Base-by-base conservation (phyloP, 2,113 vertebrate species). In the Urocolius indicus region DNA sequence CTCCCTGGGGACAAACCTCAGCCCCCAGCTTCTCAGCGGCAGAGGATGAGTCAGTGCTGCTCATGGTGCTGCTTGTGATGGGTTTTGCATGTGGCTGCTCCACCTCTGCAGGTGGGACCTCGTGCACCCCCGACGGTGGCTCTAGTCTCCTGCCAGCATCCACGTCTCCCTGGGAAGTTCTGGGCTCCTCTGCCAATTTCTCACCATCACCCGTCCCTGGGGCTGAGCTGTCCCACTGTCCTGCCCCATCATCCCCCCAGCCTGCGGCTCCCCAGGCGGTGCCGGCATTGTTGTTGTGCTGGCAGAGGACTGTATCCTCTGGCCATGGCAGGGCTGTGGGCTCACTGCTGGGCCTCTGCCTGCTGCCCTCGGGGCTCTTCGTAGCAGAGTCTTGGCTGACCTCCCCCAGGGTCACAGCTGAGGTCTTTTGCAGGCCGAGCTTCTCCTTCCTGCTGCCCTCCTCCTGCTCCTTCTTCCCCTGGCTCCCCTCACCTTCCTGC, bases 231-330 rank as follows among this genome's bases (percentile, higher is more conserved):
- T 76, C 58, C 80, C 14, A 0, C 51, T 19, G 32, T 22, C 79
- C 85, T 79, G 68, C 23, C 87, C 88, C 16, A 8, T 96, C 3
- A 14, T 48, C 32, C 38, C 63, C 93, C 91, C 11, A 20, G 72
- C 0, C 48, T 3, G 38, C 0, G 5, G 45, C 43, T 2, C 87
- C 96, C 51, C 95, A 52, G 16, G 92, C 27, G 4, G 45, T 73
- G 93, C 94, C 86, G 9, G 96, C 84, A 2, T 96, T 94, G 38
- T 93, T 84, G 9, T 97, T 98, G 82, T 52, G 95, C 62, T 97
- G 98, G 54, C 88, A 96, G 73, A 97, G 96, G 45, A 87, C 95
- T 8, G 84, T 93, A 12, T 94, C 89, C 51, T 96, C 97, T 2
- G 98, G 98, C 69, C 97, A 94, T 5, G 94, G 97, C 34, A 27